These are phyloP conservation scores for Zenarchopterus dispar DNA, from an alignment of 2,797 vertebrate species.

Conservation along the genomic window DNA sequence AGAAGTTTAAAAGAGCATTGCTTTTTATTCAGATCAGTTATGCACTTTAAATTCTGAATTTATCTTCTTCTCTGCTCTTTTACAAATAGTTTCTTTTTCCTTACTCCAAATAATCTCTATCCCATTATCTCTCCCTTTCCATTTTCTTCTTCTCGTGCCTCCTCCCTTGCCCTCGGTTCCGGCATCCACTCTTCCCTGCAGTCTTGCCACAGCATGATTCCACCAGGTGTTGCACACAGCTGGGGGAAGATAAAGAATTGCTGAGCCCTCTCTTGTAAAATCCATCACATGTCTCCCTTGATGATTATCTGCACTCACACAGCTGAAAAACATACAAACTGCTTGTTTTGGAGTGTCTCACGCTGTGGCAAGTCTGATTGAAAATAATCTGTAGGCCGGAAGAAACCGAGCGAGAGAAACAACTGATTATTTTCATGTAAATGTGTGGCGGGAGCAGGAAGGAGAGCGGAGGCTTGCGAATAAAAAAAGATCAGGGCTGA, in stretches of 20 bases:
- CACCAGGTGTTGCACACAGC: conserved; percentile 68
- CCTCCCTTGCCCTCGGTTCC: conserved; percentile 9
- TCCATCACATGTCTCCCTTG: conserved; percentile 47
- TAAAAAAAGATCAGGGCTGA: conserved; percentile 10
- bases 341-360: conserved; percentile 46
- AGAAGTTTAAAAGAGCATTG: background rate
- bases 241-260: conserved; percentile 54
- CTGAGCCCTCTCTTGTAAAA: conserved; percentile 48
- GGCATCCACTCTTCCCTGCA: conserved; percentile 13
- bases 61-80: background rate
- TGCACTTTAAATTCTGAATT: background rate
- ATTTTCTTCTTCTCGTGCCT: background rate
- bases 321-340: conserved; percentile 46
- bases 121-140: background rate
- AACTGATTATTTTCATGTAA: conserved; percentile 23
- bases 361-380: conserved; percentile 30
- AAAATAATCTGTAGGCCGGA: conserved; percentile 36
- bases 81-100: background rate
- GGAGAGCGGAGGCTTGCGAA: conserved; percentile 14
- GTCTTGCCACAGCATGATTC: conserved; percentile 41
- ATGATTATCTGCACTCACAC: conserved; percentile 45
- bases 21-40: background rate
- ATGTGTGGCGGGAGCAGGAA: conserved; percentile 8
- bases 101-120: conserved; percentile 2
- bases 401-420: conserved; percentile 14